Conservation (phyloP, 2,888 invertebrate species). For the Stenichneumon culpator region DNA sequence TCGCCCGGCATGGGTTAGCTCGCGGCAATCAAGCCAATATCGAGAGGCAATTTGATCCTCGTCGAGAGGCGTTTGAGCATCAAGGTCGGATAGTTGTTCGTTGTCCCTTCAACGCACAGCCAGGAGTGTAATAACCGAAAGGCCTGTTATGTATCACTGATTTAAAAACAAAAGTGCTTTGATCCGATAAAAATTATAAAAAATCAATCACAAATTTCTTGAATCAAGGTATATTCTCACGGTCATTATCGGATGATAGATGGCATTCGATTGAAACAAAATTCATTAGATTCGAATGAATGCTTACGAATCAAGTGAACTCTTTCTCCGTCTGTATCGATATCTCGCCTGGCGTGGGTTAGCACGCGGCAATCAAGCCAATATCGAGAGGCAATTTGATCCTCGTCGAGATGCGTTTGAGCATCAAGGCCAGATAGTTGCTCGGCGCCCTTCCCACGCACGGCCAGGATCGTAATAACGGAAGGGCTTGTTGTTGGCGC, state of each 20-base stretch:
- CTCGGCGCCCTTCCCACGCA: slow-evolving; percentile 6
- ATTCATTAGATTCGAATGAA: not conserved
- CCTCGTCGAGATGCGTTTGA: slow-evolving; percentile 38
- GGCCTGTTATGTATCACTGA: too few relatives aligned
- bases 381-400: slow-evolving; percentile 19
- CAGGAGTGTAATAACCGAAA: slow-evolving; percentile 44
- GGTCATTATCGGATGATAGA: too few relatives aligned
- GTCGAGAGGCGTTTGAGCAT: slow-evolving; percentile 33
- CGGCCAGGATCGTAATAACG: slow-evolving; percentile 47
- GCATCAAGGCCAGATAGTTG: slow-evolving; percentile 2
- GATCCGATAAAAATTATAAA: too few relatives aligned
- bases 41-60: slow-evolving; percentile 22
- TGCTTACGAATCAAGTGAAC: not conserved
- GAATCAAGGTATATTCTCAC: too few relatives aligned
- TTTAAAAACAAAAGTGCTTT: too few relatives aligned
- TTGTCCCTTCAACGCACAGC: not conserved
- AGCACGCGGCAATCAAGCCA: slow-evolving; percentile 3
- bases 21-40: slow-evolving; percentile 14
- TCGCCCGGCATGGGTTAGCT: not conserved
- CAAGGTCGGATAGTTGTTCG: not conserved
- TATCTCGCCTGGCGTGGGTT: not conserved
- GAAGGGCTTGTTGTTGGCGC: slow-evolving; percentile 34
- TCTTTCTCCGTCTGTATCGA: not conserved
- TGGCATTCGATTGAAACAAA: not conserved
- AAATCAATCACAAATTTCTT: too few relatives aligned